Evolutionary conservation across 2,888 invertebrate genomes (phyloP), one percentile per base, ranked within the genome.

Genomic region (Idaea dimidiata): DNA sequence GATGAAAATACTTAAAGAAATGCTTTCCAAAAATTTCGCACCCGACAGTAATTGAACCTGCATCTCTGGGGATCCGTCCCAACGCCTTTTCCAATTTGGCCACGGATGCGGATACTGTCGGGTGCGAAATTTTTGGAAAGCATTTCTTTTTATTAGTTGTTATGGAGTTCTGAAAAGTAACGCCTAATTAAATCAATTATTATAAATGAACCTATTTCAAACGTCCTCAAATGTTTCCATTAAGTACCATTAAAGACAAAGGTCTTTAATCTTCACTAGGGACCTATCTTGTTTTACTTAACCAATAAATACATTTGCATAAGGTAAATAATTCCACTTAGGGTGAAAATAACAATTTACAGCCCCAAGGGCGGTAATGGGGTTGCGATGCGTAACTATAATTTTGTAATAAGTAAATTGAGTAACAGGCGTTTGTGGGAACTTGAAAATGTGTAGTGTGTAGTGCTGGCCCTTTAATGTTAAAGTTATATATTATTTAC

Each of bases 271-370:
- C 43, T 43, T 43, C 43, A 43, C 43, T 14, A 43, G 43, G 43
- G 43, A 43, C 43, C 43, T 43, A 43, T 43, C 43, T 43, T 43
- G 43, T 43, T 43, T 43, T 43, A 43, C 43, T 43, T 43, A 43
- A 43, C 43, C 43, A 43, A 43, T 43, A 43, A 43, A 43, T 43
- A 43, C 14, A 43, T 43, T 43, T 43, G 43, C 43, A 43, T 43
- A 43, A 43, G 43, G 43, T 43, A 43, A 43, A 43, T 43, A 43
- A 43, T 43, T 43, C 43, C 43, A 43, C 43, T 43, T 43, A 43
- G 43, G 43, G 43, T 43, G 43, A 43, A 43, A 43, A 43, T 43
- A 43, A 10, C 43, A 43, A 43, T 43, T 43, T 43, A 43, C 43
- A 43, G 43, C 43, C 43, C 32, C 43, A 43, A 43, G 43, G 43